Conservation (phyloP, 1,140 invertebrate genomes). For the Drosophila yakuba region DNA sequence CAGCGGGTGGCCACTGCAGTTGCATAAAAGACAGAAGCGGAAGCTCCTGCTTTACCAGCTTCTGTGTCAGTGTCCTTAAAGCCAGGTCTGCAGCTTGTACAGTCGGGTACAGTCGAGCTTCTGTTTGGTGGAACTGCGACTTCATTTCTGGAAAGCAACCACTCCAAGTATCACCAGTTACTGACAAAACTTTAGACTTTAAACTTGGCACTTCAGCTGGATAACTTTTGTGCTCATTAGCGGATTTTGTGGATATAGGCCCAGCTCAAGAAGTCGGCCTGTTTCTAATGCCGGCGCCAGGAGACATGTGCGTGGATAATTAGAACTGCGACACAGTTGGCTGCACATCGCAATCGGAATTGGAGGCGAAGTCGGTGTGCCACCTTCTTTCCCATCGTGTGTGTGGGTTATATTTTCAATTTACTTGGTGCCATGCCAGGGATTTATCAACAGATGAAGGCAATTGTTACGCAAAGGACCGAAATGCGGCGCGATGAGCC, state of each 20-base stretch:
- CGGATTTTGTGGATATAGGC: neutral
- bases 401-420: constrained; percentile 71
- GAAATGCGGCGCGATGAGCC: constrained; percentile 69
- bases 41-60: constrained; percentile 69
- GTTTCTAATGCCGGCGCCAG: constrained; percentile 33
- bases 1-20: constrained; percentile 80
- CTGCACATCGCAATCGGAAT: constrained; percentile 61
- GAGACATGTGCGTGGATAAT: constrained; percentile 81
- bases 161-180: neutral
- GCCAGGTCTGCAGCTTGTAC: constrained; percentile 18
- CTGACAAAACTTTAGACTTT: neutral
- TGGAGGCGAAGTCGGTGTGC: constrained; percentile 23
- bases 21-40: constrained; percentile 79
- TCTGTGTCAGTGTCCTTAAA: constrained; percentile 39
- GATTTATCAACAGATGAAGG: constrained; percentile 83
- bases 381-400: constrained; percentile 31
- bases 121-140: no score
- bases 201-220: neutral
- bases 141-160: neutral
- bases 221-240: neutral
- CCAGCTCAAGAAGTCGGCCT: constrained; percentile 16
- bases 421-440: constrained; percentile 80
- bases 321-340: constrained; percentile 77
- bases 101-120: constrained; percentile 18
- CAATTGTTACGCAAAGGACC: constrained; percentile 76